Evolutionary conservation across 1,140 invertebrate species (phyloP).

Genomic region (Phymorhynchus buccinoides): DNA sequence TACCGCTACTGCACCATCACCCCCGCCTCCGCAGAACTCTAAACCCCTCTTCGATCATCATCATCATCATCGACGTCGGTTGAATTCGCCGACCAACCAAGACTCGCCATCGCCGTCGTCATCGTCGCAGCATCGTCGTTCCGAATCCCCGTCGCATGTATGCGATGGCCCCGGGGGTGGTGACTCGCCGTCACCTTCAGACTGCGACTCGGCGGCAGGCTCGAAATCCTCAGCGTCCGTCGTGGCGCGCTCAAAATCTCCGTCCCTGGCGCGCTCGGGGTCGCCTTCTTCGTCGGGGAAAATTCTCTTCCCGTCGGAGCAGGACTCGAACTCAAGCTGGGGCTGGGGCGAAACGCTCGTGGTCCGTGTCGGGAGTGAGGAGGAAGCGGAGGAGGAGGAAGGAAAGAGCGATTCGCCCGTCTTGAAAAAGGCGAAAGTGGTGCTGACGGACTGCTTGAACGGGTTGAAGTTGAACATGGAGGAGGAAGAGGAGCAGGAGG

Average conservation of each 20-base stretch:
- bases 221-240: background rate
- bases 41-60: background rate
- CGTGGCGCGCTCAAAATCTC: background rate
- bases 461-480: background rate
- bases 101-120: too few species aligned
- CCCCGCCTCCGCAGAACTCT: too few species aligned
- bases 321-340: background rate
- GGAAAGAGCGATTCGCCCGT: background rate
- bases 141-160: background rate
- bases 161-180: too few species aligned
- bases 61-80: background rate
- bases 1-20: too few species aligned
- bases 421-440: background rate
- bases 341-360: background rate
- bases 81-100: too few species aligned
- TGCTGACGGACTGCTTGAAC: background rate
- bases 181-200: too few species aligned
- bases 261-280: too few species aligned
- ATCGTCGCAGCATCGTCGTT: background rate
- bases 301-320: background rate
- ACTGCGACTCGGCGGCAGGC: background rate
- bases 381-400: background rate
- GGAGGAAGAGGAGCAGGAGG: background rate
- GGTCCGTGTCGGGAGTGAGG: background rate
- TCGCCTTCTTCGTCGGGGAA: background rate